Percentiles rank a stretch among this genome's conserved stretches.
Conservation (phyloP, 2,113 vertebrate species). For the Cichladusa arquata region DNA sequence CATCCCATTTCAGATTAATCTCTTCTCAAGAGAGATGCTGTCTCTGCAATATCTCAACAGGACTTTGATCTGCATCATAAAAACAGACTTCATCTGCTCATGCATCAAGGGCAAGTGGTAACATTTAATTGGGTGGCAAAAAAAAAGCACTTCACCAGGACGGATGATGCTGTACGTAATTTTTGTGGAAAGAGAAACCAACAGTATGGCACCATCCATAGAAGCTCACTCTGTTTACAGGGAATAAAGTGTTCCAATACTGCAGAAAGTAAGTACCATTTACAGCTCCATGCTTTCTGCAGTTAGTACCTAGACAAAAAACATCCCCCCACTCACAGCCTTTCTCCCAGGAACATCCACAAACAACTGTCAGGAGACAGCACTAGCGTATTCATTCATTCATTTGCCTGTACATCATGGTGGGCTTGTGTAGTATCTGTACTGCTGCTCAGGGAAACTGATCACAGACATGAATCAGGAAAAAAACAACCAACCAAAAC, state of each 20-base stretch:
- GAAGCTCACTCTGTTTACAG: not conserved
- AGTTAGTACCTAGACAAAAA: not conserved
- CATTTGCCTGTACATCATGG: not conserved
- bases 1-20: not conserved
- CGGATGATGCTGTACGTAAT: not conserved
- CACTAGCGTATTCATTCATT: not conserved
- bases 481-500: not conserved
- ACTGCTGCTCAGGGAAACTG: not conserved
- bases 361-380: not conserved
- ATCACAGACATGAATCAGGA: not conserved
- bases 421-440: not conserved
- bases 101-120: not conserved
- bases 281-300: not conserved
- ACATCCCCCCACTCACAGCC: accelerated
- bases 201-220: not conserved
- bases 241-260: not conserved
- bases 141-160: not conserved
- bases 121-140: not conserved
- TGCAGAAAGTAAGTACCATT: not conserved
- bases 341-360: not conserved
- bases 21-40: not conserved
- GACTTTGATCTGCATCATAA: not conserved
- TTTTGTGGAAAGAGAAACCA: not conserved
- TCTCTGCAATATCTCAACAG: not conserved
- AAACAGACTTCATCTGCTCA: not conserved